phyloP scores from a whole-genome alignment of 2,113 vertebrate species.

The Takifugu bimaculatus region DNA sequence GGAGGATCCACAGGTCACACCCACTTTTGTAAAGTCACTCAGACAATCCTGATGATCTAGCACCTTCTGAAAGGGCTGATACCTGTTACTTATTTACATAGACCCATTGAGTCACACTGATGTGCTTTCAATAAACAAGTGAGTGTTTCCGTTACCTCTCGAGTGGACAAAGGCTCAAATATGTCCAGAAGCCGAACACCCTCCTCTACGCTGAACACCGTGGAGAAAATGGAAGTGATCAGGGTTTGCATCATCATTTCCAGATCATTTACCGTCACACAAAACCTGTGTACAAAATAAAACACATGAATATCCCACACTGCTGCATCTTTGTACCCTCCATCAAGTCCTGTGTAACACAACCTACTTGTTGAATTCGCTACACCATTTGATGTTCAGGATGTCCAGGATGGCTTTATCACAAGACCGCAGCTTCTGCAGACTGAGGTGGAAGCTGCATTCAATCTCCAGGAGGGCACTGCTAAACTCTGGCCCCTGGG shows the following conservation, averaged over 20 bases:
- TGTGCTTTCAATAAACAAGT: too few relatives aligned
- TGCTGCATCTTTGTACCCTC: background rate
- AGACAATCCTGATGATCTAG: too few relatives aligned
- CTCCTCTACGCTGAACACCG: conserved; percentile 72
- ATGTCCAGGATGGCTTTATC: conserved; percentile 78
- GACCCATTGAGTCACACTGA: too few relatives aligned
- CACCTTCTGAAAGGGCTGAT: too few relatives aligned
- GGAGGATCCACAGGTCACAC: too few relatives aligned
- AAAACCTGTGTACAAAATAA: conserved; percentile 40
- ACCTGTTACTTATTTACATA: too few relatives aligned
- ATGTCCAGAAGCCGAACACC: conserved; percentile 79
- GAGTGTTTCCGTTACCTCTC: conserved; percentile 66
- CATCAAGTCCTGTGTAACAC: background rate
- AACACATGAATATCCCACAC: background rate
- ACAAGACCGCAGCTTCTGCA: conserved; percentile 67
- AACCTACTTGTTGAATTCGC: conserved; percentile 77
- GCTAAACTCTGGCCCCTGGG: conserved; percentile 74
- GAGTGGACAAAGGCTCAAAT: conserved; percentile 76
- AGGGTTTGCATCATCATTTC: conserved; percentile 78
- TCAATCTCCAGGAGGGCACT: conserved; percentile 77
- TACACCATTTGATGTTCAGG: conserved; percentile 77
- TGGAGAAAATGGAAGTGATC: conserved; percentile 77
- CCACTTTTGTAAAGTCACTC: too few relatives aligned
- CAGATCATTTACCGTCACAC: conserved; percentile 35
- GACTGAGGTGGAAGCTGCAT: conserved; percentile 70